A percentile compares a stretch with the other conserved stretches of the same genome.
Evolutionary conservation across 2,888 invertebrate species (phyloP).

Genomic region (Phalera bucephala): DNA sequence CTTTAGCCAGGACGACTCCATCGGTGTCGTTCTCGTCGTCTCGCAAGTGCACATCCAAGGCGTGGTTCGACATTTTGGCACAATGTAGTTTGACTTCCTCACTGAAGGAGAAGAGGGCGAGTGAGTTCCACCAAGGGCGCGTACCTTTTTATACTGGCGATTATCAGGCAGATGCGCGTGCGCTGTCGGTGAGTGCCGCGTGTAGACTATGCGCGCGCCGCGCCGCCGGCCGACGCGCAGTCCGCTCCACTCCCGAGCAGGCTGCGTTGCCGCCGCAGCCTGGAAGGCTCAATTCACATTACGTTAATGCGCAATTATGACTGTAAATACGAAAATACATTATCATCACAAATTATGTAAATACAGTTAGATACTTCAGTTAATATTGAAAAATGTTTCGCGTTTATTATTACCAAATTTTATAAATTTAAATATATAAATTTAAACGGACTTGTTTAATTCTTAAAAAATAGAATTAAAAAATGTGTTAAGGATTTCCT

Average conservation of each 20-base stretch:
- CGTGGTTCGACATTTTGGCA: constrained; percentile 39
- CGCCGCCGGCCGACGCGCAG: constrained; percentile 38
- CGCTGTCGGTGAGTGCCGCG: constrained; percentile 62
- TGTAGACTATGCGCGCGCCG: constrained; percentile 51
- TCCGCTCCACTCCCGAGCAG: constrained; percentile 63
- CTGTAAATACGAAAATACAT: too few species aligned
- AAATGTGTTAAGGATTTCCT: too few species aligned
- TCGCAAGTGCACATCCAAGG: constrained; percentile 32
- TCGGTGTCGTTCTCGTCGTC: constrained; percentile 53
- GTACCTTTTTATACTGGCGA: constrained; percentile 58
- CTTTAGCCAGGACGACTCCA: constrained; percentile 87
- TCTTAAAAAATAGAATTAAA: too few species aligned
- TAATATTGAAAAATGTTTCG: too few species aligned
- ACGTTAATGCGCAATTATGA: constrained; percentile 26
- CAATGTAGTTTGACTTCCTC: constrained; percentile 13
- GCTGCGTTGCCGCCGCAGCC: constrained; percentile 35
- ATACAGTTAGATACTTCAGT: too few species aligned
- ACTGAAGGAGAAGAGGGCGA: constrained; percentile 26
- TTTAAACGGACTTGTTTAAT: too few species aligned
- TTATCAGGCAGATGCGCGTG: constrained; percentile 67
- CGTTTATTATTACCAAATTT: too few species aligned
- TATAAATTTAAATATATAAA: too few species aligned
- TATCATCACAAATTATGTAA: too few species aligned
- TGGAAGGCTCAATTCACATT: constrained; percentile 48
- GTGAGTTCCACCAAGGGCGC: constrained; percentile 44